Evolutionary conservation across 2,113 vertebrate genomes (phyloP), one percentile per base, ranked within the genome.

Genomic region (Alouatta palliata): DNA sequence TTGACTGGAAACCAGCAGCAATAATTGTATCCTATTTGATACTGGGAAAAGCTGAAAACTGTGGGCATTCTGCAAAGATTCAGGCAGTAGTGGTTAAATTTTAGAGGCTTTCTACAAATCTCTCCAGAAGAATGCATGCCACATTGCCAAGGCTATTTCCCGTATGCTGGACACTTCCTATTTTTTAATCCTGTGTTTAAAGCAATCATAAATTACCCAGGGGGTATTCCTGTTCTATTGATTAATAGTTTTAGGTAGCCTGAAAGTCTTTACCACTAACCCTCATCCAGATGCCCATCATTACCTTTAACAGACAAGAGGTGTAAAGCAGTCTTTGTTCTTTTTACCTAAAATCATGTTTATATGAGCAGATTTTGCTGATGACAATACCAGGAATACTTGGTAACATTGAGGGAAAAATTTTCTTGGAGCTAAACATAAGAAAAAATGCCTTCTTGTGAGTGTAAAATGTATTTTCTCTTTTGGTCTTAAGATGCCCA

Each of bases 1-100:
- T 95, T 93, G 61, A 87, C 54, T 70, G 52, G 79, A 95, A 98
- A 94, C 71, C 82, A 95, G n/a, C 40, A 92, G 45, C 19, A 56
- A 58, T 81, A 95, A 90, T 96, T 97, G 23, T 45, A 91, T 91
- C n/a, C 43, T 93, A 61, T 87, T 95, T 96, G 92, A 96, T 94
- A 76, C 1, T 89, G 81, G 52, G 32, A 94, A 95, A 94, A 82
- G 43, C 54, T 79, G 77, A 95, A 89, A 8, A 19, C n/a, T 87
- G 21, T 87, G 64, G 40, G 56, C 19, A 93, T 84, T 95, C 54
- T 94, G 68, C 54, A 94, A 64, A 95, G 61, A 94, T 87, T 92
- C 32, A 94, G 58, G 37, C 71, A 91, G 73, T 49, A 79, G 90
- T 66, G 87, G 58, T 96, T 97, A 91, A 14, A 87, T 64, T 94